Percentiles rank a stretch among this genome's conserved stretches.
Conservation (phyloP, 2,113 vertebrate species). For the Oryzias woworae region DNA sequence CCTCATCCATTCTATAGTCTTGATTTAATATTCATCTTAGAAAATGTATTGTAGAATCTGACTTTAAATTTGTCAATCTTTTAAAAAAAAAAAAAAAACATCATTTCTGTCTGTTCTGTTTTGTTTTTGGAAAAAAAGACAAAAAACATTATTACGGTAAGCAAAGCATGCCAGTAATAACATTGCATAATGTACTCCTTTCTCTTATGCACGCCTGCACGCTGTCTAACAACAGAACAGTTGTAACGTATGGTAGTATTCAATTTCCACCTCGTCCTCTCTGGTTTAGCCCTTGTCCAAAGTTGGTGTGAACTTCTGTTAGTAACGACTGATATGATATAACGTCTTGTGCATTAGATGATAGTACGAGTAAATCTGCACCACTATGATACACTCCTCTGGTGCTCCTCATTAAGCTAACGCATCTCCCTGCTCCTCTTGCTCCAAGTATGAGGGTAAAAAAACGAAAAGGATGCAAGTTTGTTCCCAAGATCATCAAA, state of each 20-base stretch:
- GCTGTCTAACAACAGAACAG: slow-evolving; percentile 68
- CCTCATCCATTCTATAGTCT: slow-evolving; percentile 6
- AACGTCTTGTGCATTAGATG: slow-evolving; percentile 41
- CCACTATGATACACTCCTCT: neutral
- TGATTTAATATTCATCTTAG: slow-evolving; percentile 28
- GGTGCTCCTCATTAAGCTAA: slow-evolving; percentile 11
- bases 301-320: slow-evolving; percentile 55
- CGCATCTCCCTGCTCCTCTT: neutral
- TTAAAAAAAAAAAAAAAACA: slow-evolving; percentile 45
- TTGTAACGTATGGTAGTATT: slow-evolving; percentile 74
- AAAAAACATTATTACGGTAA: slow-evolving; percentile 72
- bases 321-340: slow-evolving; percentile 30
- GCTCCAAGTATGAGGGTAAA: neutral
- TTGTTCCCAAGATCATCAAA: neutral
- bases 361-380: slow-evolving; percentile 23
- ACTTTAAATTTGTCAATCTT: slow-evolving; percentile 63
- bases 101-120: slow-evolving; percentile 60
- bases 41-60: slow-evolving; percentile 59
- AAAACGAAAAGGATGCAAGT: neutral
- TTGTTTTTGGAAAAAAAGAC: slow-evolving; percentile 48
- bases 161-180: slow-evolving; percentile 69
- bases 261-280: slow-evolving; percentile 64
- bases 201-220: slow-evolving; percentile 73
- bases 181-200: slow-evolving; percentile 61
- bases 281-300: slow-evolving; percentile 67